These are phyloP conservation scores for Tyrannus savana DNA, from an alignment of 2,113 vertebrate genomes.

Conservation along the genomic window DNA sequence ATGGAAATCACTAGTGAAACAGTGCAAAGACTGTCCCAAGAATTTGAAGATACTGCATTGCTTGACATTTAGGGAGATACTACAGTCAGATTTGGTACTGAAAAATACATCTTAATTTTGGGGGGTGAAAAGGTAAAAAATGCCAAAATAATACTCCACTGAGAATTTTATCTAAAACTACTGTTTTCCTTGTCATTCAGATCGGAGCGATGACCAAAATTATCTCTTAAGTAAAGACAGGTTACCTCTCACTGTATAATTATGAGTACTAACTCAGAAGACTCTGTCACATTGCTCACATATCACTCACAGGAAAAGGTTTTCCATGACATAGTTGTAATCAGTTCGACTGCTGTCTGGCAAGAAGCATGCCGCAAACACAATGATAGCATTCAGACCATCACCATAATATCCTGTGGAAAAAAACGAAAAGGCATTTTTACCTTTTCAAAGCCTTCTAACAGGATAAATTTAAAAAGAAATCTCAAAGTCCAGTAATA, in stretches of 20 bases:
- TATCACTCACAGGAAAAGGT: conserved; percentile 95
- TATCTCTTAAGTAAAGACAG: conserved; percentile 22
- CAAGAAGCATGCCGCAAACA: conserved; percentile 95
- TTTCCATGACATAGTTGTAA: conserved; percentile 98
- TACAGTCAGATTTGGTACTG: not conserved
- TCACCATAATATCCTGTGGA: conserved; percentile 93
- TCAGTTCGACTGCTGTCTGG: conserved; percentile 92
- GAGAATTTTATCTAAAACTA: conserved; percentile 1
- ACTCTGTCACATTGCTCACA: not conserved
- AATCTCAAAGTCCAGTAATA: not conserved
- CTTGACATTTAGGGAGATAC: not conserved
- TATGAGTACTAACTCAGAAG: conserved; percentile 27
- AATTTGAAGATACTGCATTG: not conserved
- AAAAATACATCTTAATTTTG: not conserved
- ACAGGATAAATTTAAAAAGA: conserved; percentile 1
- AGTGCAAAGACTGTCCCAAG: not conserved
- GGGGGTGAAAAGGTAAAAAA: not conserved
- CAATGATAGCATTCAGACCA: conserved; percentile 95
- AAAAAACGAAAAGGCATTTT: conserved; percentile 69
- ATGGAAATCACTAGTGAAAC: not conserved
- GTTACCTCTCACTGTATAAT: conserved; percentile 13
- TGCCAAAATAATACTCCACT: not conserved
- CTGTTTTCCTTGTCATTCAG: not conserved
- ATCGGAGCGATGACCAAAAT: not conserved
- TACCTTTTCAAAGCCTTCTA: conserved; percentile 39